These are phyloP conservation scores for Falco punctatus DNA, from an alignment of 2,113 vertebrate genomes.

Conservation along the genomic window DNA sequence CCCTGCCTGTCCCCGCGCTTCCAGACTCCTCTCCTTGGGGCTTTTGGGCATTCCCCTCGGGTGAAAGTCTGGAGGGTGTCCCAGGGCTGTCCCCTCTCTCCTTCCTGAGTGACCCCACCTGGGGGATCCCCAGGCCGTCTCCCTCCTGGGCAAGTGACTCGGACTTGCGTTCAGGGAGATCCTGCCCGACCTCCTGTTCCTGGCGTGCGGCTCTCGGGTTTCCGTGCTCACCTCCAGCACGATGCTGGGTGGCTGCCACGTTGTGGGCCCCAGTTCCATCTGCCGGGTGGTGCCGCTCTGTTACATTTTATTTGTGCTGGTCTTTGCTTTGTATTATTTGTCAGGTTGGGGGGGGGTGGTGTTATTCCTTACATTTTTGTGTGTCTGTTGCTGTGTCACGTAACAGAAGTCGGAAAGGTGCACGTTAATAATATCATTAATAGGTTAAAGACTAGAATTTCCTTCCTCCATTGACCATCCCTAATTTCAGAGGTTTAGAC, in stretches of 20 bases:
- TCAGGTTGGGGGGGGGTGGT: too few relatives aligned
- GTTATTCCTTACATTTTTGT: neutral
- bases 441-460: neutral
- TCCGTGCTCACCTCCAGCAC: neutral
- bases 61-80: neutral
- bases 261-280: neutral
- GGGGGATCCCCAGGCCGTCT: neutral
- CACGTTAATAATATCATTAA: neutral
- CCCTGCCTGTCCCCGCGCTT: neutral
- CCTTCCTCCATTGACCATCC: neutral
- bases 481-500: neutral
- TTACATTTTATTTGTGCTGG: neutral
- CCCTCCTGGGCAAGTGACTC: neutral
- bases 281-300: neutral
- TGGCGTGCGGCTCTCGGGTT: neutral
- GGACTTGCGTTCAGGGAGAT: neutral
- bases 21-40: neutral
- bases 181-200: neutral
- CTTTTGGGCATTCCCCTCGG: neutral
- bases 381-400: neutral
- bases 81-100: neutral
- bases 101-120: neutral
- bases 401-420: neutral
- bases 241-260: neutral
- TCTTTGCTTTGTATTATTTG: neutral